phyloP scores from a whole-genome alignment of 1,140 invertebrate genomes.

The Asobara japonica region DNA sequence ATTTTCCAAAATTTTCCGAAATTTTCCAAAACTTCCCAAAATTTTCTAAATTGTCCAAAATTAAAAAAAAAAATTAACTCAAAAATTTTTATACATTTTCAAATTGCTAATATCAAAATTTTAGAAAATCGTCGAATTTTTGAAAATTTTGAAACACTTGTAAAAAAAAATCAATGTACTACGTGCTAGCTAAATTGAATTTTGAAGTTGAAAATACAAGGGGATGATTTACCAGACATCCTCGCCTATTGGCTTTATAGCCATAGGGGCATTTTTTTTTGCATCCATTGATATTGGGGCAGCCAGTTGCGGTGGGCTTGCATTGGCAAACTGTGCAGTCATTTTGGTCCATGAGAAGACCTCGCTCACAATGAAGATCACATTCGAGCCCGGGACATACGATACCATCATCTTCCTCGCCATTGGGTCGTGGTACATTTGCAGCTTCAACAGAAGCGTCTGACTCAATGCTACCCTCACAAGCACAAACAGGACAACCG shows the following conservation, averaged over 20 bases:
- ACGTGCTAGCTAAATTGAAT: not conserved
- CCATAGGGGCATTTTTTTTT: constrained; percentile 56
- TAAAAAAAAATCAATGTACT: constrained; percentile 9
- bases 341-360: constrained; percentile 55
- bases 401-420: constrained; percentile 39
- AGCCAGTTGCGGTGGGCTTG: constrained; percentile 43
- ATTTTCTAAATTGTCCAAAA: too few relatives aligned
- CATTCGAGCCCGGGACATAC: constrained; percentile 55
- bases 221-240: constrained; percentile 48
- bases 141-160: too few relatives aligned
- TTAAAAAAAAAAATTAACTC: too few relatives aligned
- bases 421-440: constrained; percentile 34
- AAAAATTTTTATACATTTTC: too few relatives aligned
- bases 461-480: constrained; percentile 37
- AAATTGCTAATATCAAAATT: too few relatives aligned
- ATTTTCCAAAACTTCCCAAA: too few relatives aligned
- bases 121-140: too few relatives aligned
- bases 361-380: constrained; percentile 53
- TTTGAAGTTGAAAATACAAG: not conserved
- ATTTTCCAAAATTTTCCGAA: too few relatives aligned
- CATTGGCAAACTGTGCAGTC: constrained; percentile 58
- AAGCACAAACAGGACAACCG: constrained; percentile 51
- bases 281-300: constrained; percentile 48
- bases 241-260: constrained; percentile 54
- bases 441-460: constrained; percentile 33